Evolutionary conservation across 1,140 invertebrate species (phyloP).

Genomic region (Cydia strobilella): DNA sequence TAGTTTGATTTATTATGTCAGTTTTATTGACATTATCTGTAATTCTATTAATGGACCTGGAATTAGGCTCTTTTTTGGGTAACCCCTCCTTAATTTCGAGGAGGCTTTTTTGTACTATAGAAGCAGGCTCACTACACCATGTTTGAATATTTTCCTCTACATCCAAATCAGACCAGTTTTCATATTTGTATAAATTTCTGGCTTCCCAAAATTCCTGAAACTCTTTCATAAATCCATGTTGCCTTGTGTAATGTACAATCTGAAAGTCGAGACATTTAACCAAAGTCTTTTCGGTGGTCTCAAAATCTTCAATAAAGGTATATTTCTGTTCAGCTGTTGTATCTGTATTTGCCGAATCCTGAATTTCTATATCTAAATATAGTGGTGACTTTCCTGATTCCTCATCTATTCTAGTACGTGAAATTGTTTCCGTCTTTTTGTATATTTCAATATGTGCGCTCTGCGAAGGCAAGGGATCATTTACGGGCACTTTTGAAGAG

Average conservation of each 20-base stretch:
- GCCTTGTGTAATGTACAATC: conserved; percentile 33
- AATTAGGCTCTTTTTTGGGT: conserved; percentile 18
- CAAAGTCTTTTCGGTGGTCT: conserved; percentile 29
- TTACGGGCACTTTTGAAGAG: neutral
- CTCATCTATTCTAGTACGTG: neutral
- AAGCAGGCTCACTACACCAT: conserved; percentile 28
- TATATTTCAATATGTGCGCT: neutral
- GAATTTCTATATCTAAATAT: conserved; percentile 36
- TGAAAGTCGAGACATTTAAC: conserved; percentile 37
- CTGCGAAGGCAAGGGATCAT: neutral
- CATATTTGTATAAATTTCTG: conserved; percentile 34
- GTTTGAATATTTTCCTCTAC: conserved; percentile 29
- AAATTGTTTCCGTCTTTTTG: neutral
- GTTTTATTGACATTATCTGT: neutral
- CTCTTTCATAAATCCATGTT: conserved; percentile 8
- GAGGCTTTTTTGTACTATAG: conserved; percentile 32
- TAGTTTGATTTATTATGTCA: neutral
- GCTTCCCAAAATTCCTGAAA: conserved; percentile 27
- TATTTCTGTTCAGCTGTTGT: neutral
- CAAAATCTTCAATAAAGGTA: neutral
- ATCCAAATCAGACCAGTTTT: conserved; percentile 26
- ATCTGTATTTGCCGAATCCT: neutral
- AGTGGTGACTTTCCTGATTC: conserved; percentile 7
- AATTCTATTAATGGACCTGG: neutral
- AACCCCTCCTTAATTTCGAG: conserved; percentile 30